Conservation (phyloP, 2,797 vertebrate genomes). For the Macropus fuliginosus region DNA sequence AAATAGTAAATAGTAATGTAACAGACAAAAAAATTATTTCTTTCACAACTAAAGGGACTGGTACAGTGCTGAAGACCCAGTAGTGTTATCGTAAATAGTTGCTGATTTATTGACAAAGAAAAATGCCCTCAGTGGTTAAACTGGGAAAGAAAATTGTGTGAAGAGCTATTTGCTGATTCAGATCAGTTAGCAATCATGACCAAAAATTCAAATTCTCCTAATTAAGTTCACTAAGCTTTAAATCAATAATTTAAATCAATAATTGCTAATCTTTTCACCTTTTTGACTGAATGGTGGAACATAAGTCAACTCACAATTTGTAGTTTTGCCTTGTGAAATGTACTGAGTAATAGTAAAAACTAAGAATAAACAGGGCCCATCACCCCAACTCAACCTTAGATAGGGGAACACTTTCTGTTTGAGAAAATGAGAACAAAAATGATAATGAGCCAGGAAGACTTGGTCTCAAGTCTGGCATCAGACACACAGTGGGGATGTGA, state of each 20-base stretch:
- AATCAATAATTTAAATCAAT: background rate
- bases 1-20: background rate
- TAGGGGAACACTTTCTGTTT: background rate
- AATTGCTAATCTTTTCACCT: background rate
- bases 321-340: background rate
- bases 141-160: background rate
- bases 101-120: background rate
- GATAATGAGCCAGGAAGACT: background rate
- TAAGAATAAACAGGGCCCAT: background rate
- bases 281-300: background rate
- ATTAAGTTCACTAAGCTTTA: background rate
- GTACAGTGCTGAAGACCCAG: background rate
- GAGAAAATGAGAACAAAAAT: background rate
- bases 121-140: background rate
- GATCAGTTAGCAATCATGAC: background rate
- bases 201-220: background rate
- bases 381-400: background rate
- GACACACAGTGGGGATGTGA: background rate
- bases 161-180: background rate
- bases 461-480: background rate
- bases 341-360: background rate
- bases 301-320: background rate
- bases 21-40: background rate
- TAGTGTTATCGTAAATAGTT: background rate
- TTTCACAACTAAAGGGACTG: background rate